phyloP scores from a whole-genome alignment of 2,888 invertebrate genomes.

The Apotomis capreana region DNA sequence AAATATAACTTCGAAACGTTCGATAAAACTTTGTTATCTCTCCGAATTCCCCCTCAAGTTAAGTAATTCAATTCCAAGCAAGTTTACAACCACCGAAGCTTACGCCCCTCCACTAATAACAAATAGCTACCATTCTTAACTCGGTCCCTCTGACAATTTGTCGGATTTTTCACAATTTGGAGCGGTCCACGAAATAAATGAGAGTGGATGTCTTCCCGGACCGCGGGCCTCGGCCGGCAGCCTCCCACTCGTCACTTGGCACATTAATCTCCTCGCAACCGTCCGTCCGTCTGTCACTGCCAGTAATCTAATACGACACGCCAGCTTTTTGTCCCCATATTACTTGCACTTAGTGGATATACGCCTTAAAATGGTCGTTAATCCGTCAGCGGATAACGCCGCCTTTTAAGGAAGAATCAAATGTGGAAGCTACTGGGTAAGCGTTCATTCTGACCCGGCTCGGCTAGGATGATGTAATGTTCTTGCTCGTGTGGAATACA shows the following conservation, averaged over 20 bases:
- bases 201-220: conserved; percentile 61
- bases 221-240: conserved; percentile 54
- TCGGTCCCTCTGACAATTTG: conserved; percentile 57
- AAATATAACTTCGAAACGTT: neutral
- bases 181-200: conserved; percentile 70
- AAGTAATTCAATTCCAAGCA: conserved; percentile 37
- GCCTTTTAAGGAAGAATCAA: conserved; percentile 67
- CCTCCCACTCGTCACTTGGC: conserved; percentile 80
- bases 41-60: conserved; percentile 18
- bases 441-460: conserved; percentile 45
- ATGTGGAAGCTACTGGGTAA: conserved; percentile 60
- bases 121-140: conserved; percentile 41
- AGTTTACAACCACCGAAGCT: conserved; percentile 34
- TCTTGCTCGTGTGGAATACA: neutral
- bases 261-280: conserved; percentile 78
- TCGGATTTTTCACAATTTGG: conserved; percentile 70
- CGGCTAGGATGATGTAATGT: neutral
- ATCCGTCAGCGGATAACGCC: conserved; percentile 69
- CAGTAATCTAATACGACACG: conserved; percentile 83
- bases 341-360: conserved; percentile 73
- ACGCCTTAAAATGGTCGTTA: conserved; percentile 71
- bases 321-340: conserved; percentile 79
- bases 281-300: conserved; percentile 79
- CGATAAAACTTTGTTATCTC: conserved; percentile 19
- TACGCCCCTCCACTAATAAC: conserved; percentile 39